These are phyloP conservation scores for Phataginus tetradactyla DNA, from an alignment of 2,797 vertebrate genomes.

Conservation along the genomic window DNA sequence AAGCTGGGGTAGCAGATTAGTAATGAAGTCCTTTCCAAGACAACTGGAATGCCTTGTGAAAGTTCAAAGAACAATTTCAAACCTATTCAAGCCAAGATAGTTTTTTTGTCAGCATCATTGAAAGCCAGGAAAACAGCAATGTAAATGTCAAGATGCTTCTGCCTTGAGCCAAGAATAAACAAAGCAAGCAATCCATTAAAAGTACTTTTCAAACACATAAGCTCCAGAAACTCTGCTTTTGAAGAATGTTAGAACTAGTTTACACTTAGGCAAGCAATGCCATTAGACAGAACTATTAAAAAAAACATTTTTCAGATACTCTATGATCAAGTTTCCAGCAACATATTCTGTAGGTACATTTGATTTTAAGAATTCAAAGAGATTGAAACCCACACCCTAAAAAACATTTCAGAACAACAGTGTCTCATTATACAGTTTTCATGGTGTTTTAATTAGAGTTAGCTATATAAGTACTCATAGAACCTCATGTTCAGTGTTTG, in stretches of 20 bases:
- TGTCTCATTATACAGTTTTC: conserved; percentile 46
- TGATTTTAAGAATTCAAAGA: conserved; percentile 28
- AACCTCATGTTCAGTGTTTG: conserved; percentile 25
- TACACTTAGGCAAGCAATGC: not conserved
- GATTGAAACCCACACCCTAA: not conserved
- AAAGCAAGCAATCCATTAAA: conserved; percentile 63
- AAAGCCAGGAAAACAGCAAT: conserved; percentile 56
- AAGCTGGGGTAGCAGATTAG: not conserved
- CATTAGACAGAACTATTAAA: conserved; percentile 25
- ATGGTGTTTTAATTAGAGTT: conserved; percentile 51
- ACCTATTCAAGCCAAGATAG: not conserved
- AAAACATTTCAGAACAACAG: conserved; percentile 28
- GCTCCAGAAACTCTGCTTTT: conserved; percentile 35
- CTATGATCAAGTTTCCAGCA: not conserved
- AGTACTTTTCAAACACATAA: conserved; percentile 50
- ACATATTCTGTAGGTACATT: not conserved
- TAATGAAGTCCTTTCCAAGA: not conserved
- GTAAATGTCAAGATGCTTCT: conserved; percentile 70
- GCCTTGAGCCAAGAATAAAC: conserved; percentile 57
- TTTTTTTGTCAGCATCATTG: conserved; percentile 30
- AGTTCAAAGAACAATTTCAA: conserved; percentile 46
- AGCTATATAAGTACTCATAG: conserved; percentile 6
- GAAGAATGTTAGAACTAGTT: not conserved
- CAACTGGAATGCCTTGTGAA: not conserved
- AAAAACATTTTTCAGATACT: not conserved